Evolutionary conservation across 2,797 vertebrate species (phyloP).

Genomic region (Thaleichthys pacificus): DNA sequence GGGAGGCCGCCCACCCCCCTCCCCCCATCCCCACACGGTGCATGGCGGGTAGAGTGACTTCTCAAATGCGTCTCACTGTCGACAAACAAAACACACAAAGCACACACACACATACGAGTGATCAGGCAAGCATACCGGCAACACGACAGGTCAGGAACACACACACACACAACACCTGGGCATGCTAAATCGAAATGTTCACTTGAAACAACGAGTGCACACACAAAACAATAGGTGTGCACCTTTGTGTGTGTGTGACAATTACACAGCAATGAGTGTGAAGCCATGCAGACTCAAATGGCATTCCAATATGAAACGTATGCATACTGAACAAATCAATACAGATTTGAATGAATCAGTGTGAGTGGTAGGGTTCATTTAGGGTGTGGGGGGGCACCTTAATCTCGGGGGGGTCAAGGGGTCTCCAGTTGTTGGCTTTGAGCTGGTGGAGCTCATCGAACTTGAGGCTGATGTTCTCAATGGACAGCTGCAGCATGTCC

Average conservation of each 20-base stretch:
- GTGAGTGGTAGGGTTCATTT: neutral
- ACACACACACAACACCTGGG: conserved; percentile 1
- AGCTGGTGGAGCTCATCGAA: conserved; percentile 99
- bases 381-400: conserved; percentile 78
- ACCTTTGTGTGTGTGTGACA: conserved; percentile 10
- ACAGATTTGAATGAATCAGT: neutral
- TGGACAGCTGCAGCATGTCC: conserved; percentile 99
- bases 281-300: conserved; percentile 55
- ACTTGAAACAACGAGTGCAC: neutral
- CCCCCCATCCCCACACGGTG: conserved; percentile 57
- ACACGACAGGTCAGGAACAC: neutral
- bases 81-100: conserved; percentile 64
- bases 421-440: conserved; percentile 98
- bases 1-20: neutral
- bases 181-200: neutral
- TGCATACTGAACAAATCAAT: neutral
- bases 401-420: conserved; percentile 89
- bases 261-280: conserved; percentile 28
- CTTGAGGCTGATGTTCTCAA: conserved; percentile 99
- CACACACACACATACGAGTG: conserved; percentile 38
- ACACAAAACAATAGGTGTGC: neutral
- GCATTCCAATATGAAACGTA: conserved; percentile 44
- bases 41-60: conserved; percentile 68
- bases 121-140: conserved; percentile 52
- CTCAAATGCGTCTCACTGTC: conserved; percentile 77